phyloP scores from a whole-genome alignment of 1,140 invertebrate species.

The Luehdorfia chinensis region DNA sequence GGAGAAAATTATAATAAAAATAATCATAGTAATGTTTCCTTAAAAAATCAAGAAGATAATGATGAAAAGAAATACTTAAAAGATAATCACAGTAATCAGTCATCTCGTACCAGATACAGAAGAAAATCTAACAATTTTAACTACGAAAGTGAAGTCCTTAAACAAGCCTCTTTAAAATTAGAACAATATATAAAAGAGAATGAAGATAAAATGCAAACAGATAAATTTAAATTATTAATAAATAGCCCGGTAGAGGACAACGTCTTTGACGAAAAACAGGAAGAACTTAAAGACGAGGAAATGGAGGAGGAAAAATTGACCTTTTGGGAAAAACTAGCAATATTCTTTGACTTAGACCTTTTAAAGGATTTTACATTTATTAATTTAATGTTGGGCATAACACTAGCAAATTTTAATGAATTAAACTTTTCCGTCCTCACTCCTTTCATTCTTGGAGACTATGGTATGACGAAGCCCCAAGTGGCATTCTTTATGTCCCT shows the following conservation, averaged over 20 bases:
- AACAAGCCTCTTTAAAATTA: slow-evolving; percentile 68
- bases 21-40: slow-evolving; percentile 63
- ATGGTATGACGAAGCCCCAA: slow-evolving; percentile 76
- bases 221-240: slow-evolving; percentile 49
- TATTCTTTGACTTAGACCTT: slow-evolving; percentile 83
- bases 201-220: slow-evolving; percentile 39
- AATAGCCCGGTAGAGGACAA: slow-evolving; percentile 35
- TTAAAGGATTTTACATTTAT: slow-evolving; percentile 81
- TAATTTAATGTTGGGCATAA: slow-evolving; percentile 82
- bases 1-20: slow-evolving; percentile 62
- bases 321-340: slow-evolving; percentile 73
- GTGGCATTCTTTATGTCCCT: slow-evolving; percentile 81
- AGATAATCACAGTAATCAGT: slow-evolving; percentile 68
- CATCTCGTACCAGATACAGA: slow-evolving; percentile 44
- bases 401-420: slow-evolving; percentile 82
- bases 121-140: slow-evolving; percentile 68
- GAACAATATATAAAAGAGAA: slow-evolving; percentile 64
- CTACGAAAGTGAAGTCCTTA: slow-evolving; percentile 68
- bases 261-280: slow-evolving; percentile 40
- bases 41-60: slow-evolving; percentile 54
- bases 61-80: slow-evolving; percentile 64
- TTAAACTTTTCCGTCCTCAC: slow-evolving; percentile 84
- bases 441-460: slow-evolving; percentile 82
- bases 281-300: slow-evolving; percentile 31
- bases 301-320: slow-evolving; percentile 56